phyloP scores from a whole-genome alignment of 2,113 vertebrate species.

The Trachemys scripta region DNA sequence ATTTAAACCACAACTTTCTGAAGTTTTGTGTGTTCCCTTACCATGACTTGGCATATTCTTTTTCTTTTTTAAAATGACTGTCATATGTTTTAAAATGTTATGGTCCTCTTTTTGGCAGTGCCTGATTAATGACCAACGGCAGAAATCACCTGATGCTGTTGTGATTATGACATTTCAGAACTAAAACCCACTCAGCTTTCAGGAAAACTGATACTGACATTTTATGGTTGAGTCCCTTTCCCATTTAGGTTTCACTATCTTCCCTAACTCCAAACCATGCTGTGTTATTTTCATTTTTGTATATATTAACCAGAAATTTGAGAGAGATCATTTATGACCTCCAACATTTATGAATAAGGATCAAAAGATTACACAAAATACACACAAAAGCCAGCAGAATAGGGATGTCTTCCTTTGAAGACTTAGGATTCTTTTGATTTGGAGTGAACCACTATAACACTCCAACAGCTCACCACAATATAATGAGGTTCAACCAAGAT shows the following conservation, averaged over 20 bases:
- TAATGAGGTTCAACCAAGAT: background rate
- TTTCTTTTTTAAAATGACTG: background rate
- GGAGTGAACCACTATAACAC: rapidly evolving
- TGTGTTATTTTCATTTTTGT: rapidly evolving
- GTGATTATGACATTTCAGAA: background rate
- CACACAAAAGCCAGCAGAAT: background rate
- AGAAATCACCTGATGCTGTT: constrained; percentile 58
- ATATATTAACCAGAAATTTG: rapidly evolving
- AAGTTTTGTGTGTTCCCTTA: background rate
- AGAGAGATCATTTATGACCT: background rate
- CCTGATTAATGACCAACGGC: background rate
- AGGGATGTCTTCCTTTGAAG: background rate
- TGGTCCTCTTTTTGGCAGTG: background rate
- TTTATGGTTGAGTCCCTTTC: background rate
- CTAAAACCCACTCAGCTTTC: background rate
- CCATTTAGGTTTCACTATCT: constrained; percentile 17
- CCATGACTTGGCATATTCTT: background rate
- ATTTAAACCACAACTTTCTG: background rate
- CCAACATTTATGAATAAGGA: background rate
- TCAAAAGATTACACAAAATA: background rate
- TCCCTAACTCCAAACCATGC: background rate
- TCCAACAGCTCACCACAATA: background rate
- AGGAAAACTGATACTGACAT: background rate
- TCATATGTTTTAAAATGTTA: rapidly evolving
- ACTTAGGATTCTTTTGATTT: background rate